These are phyloP conservation scores for Himalopsyche kuldschensis DNA, from an alignment of 2,888 invertebrate genomes.

Conservation along the genomic window DNA sequence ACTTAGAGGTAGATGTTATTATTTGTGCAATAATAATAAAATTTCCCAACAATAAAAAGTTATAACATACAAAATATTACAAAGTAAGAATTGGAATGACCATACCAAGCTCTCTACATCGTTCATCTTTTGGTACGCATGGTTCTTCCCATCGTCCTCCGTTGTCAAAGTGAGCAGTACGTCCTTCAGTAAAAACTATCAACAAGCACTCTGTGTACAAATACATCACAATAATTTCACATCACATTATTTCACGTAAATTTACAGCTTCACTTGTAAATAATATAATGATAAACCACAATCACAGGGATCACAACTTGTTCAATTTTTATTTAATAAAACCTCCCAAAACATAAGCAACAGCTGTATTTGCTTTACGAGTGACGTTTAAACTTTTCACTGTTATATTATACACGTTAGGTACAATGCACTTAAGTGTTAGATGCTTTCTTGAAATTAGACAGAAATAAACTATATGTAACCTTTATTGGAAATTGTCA, in stretches of 20 bases:
- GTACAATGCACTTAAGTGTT: neutral
- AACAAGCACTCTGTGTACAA: constrained; percentile 21
- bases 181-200: constrained; percentile 2
- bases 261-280: neutral
- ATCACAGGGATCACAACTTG: neutral
- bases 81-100: constrained; percentile 7
- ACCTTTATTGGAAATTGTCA: neutral
- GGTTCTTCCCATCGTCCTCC: constrained; percentile 41
- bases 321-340: neutral
- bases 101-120: constrained; percentile 73
- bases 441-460: neutral
- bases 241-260: constrained; percentile 17
- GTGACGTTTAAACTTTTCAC: constrained; percentile 31
- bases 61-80: neutral
- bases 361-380: neutral
- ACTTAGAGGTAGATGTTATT: neutral
- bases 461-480: neutral
- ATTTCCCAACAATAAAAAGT: neutral
- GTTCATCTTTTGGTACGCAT: constrained; percentile 73
- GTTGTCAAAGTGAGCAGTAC: constrained; percentile 7
- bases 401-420: neutral
- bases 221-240: constrained; percentile 24
- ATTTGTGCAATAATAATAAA: neutral
- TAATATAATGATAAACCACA: neutral
- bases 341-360: neutral